phyloP scores from a whole-genome alignment of 2,888 invertebrate species.

The Athripsodes cinereus region DNA sequence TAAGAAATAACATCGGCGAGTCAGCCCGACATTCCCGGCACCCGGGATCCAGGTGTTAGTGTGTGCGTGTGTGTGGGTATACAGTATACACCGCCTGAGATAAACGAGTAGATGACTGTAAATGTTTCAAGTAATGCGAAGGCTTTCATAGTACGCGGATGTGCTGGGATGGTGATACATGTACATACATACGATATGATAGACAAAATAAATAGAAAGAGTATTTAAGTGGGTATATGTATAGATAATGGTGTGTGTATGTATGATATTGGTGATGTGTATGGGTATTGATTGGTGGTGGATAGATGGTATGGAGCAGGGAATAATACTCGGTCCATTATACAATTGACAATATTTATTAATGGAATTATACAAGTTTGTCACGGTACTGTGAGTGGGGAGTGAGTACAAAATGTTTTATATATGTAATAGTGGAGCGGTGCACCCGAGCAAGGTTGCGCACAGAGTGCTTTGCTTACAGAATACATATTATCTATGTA shows the following conservation, averaged over 20 bases:
- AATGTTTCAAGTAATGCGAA: constrained; percentile 35
- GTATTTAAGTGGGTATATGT: not conserved
- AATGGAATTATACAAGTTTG: constrained; percentile 49
- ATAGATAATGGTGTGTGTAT: not conserved
- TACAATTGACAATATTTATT: constrained; percentile 57
- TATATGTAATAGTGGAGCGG: constrained; percentile 36
- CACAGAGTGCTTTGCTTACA: not conserved
- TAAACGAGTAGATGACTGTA: too few relatives aligned
- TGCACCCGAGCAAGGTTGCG: constrained; percentile 33
- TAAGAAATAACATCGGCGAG: too few relatives aligned
- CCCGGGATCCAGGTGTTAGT: too few relatives aligned
- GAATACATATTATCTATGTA: not conserved
- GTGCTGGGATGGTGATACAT: not conserved
- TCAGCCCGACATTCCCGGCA: too few relatives aligned
- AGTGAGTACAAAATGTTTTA: constrained; percentile 46
- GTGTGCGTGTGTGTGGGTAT: too few relatives aligned
- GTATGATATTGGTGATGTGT: not conserved
- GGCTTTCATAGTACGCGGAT: constrained; percentile 44
- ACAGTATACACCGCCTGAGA: too few relatives aligned
- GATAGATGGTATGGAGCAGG: not conserved
- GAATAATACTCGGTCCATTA: constrained; percentile 12
- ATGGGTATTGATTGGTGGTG: not conserved
- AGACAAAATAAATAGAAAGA: too few relatives aligned
- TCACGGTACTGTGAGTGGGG: constrained; percentile 53
- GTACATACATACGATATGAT: too few relatives aligned